Percentiles rank a stretch among this genome's conserved stretches.
These are phyloP conservation scores for Corapipo altera DNA, from an alignment of 2,113 vertebrate species.

Conservation along the genomic window DNA sequence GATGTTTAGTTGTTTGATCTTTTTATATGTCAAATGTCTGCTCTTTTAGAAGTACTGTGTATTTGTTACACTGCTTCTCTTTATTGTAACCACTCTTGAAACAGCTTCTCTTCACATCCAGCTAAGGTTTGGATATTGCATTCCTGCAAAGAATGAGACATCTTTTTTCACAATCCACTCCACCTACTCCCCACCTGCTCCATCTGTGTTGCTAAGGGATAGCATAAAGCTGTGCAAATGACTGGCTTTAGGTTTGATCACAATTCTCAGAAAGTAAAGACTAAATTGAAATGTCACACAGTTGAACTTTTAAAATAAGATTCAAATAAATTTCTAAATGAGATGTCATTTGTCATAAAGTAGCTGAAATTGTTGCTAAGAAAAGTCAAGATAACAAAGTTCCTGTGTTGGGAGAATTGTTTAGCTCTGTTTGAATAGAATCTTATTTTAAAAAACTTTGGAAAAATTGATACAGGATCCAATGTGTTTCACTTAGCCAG, in stretches of 20 bases:
- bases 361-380: not conserved
- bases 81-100: not conserved
- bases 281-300: not conserved
- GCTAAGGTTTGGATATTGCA: not conserved
- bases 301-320: not conserved
- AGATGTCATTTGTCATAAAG: not conserved
- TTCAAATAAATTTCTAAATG: not conserved
- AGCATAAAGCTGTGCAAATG: conserved; percentile 22
- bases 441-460: rapidly evolving
- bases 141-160: conserved; percentile 45
- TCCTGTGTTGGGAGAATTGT: not conserved
- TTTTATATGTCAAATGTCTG: not conserved
- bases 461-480: not conserved
- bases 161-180: conserved; percentile 23
- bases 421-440: not conserved
- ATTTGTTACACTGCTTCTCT: not conserved
- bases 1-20: not conserved
- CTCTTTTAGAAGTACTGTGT: not conserved
- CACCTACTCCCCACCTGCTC: conserved; percentile 66
- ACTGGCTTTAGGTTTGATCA: conserved; percentile 4
- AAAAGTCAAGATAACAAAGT: not conserved
- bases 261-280: conserved; percentile 1
- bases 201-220: conserved; percentile 60
- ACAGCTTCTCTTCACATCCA: not conserved
- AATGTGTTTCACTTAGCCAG: not conserved